Percentiles rank a stretch among this genome's conserved stretches.
Conservation (phyloP, 2,888 invertebrate species). For the Ditula angustiorana region DNA sequence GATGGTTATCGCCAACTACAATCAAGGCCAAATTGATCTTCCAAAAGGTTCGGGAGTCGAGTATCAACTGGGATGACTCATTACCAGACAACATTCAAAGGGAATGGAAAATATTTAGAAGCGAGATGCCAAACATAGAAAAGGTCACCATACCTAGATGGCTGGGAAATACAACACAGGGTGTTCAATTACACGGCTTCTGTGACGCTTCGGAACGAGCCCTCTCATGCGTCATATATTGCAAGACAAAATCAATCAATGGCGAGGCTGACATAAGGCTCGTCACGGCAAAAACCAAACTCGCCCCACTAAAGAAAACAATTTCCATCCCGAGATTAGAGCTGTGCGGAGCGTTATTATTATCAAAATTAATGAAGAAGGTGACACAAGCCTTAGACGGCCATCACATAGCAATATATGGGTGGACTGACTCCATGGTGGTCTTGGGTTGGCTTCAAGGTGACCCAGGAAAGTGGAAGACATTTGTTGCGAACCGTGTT, state of each 20-base stretch:
- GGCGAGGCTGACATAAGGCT: conserved; percentile 8
- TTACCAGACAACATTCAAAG: background rate
- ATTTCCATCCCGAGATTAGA: conserved; percentile 28
- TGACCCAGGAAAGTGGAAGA: conserved; percentile 39
- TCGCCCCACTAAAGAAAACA: conserved; percentile 21
- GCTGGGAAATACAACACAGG: conserved; percentile 4
- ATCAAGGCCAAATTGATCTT: conserved; percentile 35
- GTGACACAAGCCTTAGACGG: background rate
- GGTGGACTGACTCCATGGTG: conserved; percentile 23
- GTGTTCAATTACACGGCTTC: conserved; percentile 17
- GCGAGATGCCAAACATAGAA: conserved; percentile 18
- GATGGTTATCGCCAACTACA: conserved; percentile 38
- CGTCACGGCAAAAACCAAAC: conserved; percentile 24
- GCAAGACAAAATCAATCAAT: background rate
- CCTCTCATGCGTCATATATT: conserved; percentile 12
- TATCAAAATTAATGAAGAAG: conserved; percentile 21
- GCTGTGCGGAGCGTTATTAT: no score
- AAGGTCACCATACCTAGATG: conserved; percentile 9
- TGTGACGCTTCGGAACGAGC: conserved; percentile 20
- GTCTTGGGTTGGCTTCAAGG: conserved; percentile 42
- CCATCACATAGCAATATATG: conserved; percentile 2
- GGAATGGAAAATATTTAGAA: conserved; percentile 8
- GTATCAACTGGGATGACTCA: conserved; percentile 1
- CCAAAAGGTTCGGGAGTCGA: conserved; percentile 24
- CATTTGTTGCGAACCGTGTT: conserved; percentile 43